A percentile compares a stretch with the other conserved stretches of the same genome.
phyloP scores from a whole-genome alignment of 2,113 vertebrate genomes.

The Pogona vitticeps region DNA sequence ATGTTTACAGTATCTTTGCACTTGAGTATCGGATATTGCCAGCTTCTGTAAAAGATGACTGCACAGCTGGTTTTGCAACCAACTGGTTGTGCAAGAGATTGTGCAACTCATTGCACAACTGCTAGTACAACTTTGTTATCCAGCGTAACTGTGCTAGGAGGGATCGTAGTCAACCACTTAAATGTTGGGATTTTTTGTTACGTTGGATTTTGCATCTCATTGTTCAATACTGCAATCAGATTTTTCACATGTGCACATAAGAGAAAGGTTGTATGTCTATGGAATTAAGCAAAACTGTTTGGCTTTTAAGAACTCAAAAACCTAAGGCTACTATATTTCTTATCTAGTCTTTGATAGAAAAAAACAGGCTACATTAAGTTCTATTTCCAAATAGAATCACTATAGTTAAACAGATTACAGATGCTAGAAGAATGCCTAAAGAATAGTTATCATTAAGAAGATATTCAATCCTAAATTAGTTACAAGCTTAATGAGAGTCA shows the following conservation, averaged over 20 bases:
- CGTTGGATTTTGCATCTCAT: background rate
- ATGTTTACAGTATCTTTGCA: no score
- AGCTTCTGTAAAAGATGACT: no score
- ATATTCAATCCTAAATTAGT: constrained; percentile 23
- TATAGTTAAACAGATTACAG: background rate
- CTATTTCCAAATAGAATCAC: background rate
- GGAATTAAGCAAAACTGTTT: background rate
- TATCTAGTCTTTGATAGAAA: background rate
- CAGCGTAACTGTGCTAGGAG: no score
- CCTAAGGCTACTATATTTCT: background rate
- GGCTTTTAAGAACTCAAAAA: background rate
- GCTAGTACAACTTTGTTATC: no score
- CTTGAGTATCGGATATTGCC: no score
- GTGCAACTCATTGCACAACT: no score
- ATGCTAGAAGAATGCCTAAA: background rate
- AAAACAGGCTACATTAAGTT: background rate
- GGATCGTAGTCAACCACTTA: no score
- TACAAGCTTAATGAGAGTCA: background rate
- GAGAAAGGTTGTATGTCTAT: background rate
- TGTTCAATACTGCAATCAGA: background rate
- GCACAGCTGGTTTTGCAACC: no score
- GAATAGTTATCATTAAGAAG: background rate
- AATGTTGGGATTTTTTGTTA: no score
- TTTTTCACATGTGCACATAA: background rate
- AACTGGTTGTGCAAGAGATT: no score